phyloP scores from a whole-genome alignment of 2,113 vertebrate species.

The Myrmecobius fasciatus region DNA sequence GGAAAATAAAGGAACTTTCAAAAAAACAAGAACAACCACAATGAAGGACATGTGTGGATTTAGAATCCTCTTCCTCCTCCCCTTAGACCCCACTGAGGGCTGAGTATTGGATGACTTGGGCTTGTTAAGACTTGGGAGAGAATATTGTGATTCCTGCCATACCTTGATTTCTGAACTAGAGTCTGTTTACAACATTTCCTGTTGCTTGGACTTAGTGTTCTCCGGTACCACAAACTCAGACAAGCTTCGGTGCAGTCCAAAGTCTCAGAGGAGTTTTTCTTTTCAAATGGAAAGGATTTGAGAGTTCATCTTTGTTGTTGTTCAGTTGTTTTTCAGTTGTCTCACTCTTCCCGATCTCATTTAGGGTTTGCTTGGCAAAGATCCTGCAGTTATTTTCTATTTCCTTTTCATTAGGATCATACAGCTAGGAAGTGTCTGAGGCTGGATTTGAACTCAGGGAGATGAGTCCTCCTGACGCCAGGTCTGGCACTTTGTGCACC shows the following conservation, averaged over 20 bases:
- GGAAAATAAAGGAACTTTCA: conserved; percentile 41
- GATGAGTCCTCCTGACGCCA: too few relatives aligned
- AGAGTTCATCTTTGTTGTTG: background rate
- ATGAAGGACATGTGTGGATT: background rate
- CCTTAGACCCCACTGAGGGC: background rate
- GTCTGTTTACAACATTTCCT: conserved; percentile 69
- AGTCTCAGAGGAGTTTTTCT: conserved; percentile 40
- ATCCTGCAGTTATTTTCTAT: background rate
- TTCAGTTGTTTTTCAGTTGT: background rate
- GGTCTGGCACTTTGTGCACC: too few relatives aligned
- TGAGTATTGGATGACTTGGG: background rate
- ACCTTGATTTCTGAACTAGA: conserved; percentile 64
- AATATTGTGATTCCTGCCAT: conserved; percentile 23
- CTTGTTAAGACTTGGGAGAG: conserved; percentile 50
- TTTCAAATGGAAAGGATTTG: background rate
- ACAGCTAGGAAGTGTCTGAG: too few relatives aligned
- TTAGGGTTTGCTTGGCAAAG: background rate
- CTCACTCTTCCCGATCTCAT: background rate
- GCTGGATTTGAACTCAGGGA: too few relatives aligned
- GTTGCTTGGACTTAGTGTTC: conserved; percentile 71
- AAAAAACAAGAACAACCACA: conserved; percentile 15
- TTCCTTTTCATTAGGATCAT: too few relatives aligned
- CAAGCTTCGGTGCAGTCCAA: conserved; percentile 59
- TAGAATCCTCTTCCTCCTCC: conserved; percentile 38
- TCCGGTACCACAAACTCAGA: conserved; percentile 65